Base-by-base conservation (phyloP, 2,888 invertebrate species). In the Lasioglossum morio region DNA sequence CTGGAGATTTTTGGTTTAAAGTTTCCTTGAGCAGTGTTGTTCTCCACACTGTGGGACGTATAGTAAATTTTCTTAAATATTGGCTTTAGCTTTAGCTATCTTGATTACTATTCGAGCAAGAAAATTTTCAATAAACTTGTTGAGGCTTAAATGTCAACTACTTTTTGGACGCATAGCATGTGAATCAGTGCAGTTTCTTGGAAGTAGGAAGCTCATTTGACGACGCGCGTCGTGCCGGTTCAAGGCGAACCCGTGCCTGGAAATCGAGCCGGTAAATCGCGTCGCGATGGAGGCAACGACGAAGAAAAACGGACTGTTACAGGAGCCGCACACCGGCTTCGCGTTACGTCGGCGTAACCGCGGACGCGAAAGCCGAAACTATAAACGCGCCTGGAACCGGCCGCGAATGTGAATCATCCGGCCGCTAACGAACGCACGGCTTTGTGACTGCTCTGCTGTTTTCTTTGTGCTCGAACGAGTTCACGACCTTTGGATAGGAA, bases 261-360 rank as follows among this genome's bases (percentile, higher is more conserved):
- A 85, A 84, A 92, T 89, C 81, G 86, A 91, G 88, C 83, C 86
- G 37, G 91, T 87, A 91, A 91, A 91, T 92, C 91, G 89, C 85
- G 83, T 53, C 37, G 34, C 23, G 14, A 53, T 27, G 76, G 70
- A 66, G 63, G 40, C n/a, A 57, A 66, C 75, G 80, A 70, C 53
- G 79, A 72, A 74, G 75, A 87, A 87, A 80, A 72, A 72, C 78
- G 88, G 87, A 81, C 86, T 80, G 75, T 86, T 79, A 81, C 79
- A 76, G 46, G 72, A 72, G 83, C 76, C 19, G 30, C 14, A n/a
- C 48, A 34, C 53, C 23, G 87, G 73, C 34, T 73, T 90, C 90
- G 87, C 37, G 72, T 90, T 90, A 90, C 90, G 48, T 27, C 79
- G 48, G n/a, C 79, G 85, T 74, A 88, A 87, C 66, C 74, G 69